Evolutionary conservation across 2,113 vertebrate species (phyloP).

Genomic region (Prinia subflava): DNA sequence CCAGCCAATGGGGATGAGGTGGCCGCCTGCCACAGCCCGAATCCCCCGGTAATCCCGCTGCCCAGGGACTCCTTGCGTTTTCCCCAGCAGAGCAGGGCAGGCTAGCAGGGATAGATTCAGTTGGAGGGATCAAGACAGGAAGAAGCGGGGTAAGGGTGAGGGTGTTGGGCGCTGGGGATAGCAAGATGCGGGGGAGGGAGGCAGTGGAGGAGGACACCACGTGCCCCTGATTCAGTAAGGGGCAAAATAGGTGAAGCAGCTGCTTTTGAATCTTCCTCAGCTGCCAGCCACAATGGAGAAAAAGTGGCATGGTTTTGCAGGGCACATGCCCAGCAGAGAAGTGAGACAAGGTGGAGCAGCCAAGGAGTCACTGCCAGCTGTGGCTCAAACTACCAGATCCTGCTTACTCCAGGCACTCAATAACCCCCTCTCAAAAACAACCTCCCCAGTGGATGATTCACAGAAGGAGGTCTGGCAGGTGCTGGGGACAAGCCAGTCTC

Average conservation of each 20-base stretch:
- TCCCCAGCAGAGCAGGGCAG: neutral
- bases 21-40: constrained; percentile 26
- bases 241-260: neutral
- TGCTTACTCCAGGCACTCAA: neutral
- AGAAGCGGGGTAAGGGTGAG: fast-evolving
- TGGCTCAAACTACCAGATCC: neutral
- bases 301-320: fast-evolving
- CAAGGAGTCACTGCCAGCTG: fast-evolving
- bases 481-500: fast-evolving
- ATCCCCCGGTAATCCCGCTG: constrained; percentile 39
- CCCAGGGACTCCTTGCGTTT: neutral
- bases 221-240: neutral
- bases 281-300: neutral
- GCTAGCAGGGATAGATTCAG: neutral
- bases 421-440: neutral
- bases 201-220: neutral
- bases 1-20: constrained; percentile 56
- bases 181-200: neutral
- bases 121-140: neutral
- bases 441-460: neutral
- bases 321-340: neutral
- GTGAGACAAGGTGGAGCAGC: neutral
- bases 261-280: neutral
- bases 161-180: neutral
- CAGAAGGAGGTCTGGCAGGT: neutral